phyloP scores from a whole-genome alignment of 2,113 vertebrate species.

The Onychostruthus taczanowskii region DNA sequence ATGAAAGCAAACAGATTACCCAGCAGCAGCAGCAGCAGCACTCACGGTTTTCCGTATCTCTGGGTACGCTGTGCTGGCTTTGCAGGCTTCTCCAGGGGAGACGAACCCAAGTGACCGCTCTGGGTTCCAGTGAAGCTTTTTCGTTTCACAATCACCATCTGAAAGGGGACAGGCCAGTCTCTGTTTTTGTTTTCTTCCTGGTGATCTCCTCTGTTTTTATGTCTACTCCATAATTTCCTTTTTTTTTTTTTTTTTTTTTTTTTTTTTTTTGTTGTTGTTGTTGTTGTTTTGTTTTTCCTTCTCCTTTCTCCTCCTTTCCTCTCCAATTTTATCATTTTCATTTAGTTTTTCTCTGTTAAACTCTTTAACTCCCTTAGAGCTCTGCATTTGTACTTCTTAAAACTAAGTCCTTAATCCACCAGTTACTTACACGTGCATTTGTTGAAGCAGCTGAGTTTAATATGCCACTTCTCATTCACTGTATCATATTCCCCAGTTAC shows the following conservation, averaged over 20 bases:
- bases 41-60: background rate
- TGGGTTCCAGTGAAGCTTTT: background rate
- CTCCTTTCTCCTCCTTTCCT: background rate
- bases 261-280: background rate
- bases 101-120: background rate
- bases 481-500: background rate
- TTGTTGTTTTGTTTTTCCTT: background rate
- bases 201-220: background rate
- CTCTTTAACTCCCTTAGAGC: background rate
- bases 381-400: background rate
- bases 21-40: background rate
- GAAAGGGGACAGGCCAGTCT: background rate
- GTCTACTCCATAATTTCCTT: background rate
- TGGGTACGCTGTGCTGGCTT: background rate
- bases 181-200: background rate
- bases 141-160: background rate
- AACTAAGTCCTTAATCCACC: background rate
- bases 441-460: background rate
- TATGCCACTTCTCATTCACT: background rate
- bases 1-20: slow-evolving; percentile 8
- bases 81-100: background rate
- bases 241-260: background rate
- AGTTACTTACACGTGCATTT: background rate
- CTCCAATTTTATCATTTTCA: background rate
- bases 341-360: background rate